Conservation (phyloP, 2,888 invertebrate species). For the Drosophila fulvimacula region DNA sequence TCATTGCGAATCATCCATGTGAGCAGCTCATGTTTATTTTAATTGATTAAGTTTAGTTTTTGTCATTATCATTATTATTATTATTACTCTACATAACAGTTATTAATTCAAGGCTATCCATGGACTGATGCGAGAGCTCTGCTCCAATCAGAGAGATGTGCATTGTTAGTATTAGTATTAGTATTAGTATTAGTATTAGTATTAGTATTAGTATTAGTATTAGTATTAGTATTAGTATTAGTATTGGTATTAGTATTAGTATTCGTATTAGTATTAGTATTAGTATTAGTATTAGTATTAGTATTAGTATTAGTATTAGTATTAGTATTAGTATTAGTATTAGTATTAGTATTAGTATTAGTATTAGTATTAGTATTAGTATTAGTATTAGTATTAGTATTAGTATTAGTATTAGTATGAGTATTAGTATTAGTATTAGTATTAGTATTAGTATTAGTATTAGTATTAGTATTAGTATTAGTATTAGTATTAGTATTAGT, state of each 20-base stretch:
- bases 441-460: background rate
- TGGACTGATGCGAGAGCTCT: background rate
- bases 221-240: background rate
- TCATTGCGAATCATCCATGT: conserved; percentile 6
- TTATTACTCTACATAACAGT: background rate
- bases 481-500: background rate
- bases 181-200: background rate
- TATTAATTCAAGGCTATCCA: background rate
- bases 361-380: background rate
- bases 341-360: background rate
- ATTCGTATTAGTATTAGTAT: background rate
- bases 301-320: background rate
- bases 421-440: background rate
- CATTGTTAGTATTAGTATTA: background rate
- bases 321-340: background rate
- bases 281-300: background rate
- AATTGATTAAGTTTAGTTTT: background rate
- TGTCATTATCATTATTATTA: conserved; percentile 4
- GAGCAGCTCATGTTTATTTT: conserved; percentile 2
- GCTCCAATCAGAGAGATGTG: background rate
- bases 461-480: background rate
- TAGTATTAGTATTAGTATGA: background rate
- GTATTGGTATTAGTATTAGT: background rate
- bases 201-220: background rate
- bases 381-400: background rate